Evolutionary conservation across 2,113 vertebrate genomes (phyloP).

Genomic region (Oenanthe melanoleuca): DNA sequence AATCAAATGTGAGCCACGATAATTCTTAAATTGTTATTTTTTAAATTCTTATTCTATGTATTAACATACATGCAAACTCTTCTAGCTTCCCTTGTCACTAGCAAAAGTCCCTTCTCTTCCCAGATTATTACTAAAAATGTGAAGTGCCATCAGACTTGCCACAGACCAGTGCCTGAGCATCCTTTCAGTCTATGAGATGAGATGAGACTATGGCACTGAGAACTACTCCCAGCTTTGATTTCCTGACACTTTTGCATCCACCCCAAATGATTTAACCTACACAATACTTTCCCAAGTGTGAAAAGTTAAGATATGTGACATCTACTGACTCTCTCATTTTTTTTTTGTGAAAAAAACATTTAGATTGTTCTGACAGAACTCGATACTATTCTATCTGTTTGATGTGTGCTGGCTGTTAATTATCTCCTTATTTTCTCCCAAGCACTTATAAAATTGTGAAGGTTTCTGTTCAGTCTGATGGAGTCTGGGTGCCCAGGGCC

Average conservation of each 20-base stretch:
- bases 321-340: background rate
- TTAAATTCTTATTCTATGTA: background rate
- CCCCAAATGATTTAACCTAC: background rate
- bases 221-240: background rate
- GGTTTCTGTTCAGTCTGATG: background rate
- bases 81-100: background rate
- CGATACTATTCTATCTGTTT: background rate
- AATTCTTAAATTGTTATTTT: background rate
- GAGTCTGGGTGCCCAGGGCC: background rate
- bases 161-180: background rate
- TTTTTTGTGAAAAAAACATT: background rate
- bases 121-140: background rate
- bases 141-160: background rate
- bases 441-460: background rate
- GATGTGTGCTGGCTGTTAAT: background rate
- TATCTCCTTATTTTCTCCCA: background rate
- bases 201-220: background rate
- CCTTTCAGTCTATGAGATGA: background rate
- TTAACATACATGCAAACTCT: background rate
- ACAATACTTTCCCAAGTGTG: background rate
- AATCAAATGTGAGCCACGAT: background rate
- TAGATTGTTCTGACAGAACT: background rate
- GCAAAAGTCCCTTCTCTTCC: background rate
- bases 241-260: background rate
- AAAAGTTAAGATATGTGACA: background rate